These are phyloP conservation scores for Channa striata DNA, from an alignment of 2,797 vertebrate species.

Conservation along the genomic window DNA sequence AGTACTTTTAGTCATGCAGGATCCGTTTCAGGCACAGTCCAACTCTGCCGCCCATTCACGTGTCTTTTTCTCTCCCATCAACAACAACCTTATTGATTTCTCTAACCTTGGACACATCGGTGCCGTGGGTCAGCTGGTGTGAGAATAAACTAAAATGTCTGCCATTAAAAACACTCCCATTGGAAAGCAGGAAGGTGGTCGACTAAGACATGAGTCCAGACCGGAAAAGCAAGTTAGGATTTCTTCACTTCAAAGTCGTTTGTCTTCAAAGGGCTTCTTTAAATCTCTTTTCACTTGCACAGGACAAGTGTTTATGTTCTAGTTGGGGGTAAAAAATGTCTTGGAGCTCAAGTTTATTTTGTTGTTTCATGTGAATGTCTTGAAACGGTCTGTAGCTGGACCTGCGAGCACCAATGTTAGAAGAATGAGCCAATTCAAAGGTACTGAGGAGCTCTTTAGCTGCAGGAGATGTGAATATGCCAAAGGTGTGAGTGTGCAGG, in stretches of 20 bases:
- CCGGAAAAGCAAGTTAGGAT: conserved; percentile 56
- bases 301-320: conserved; percentile 74
- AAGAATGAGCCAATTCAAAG: conserved; percentile 23
- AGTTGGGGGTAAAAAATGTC: conserved; percentile 30
- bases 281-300: conserved; percentile 43
- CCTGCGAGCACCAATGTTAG: conserved; percentile 17
- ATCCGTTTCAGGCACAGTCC: neutral
- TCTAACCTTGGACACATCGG: neutral
- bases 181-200: conserved; percentile 38
- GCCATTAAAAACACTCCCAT: conserved; percentile 19
- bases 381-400: conserved; percentile 36
- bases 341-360: conserved; percentile 4
- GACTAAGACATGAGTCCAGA: conserved; percentile 25
- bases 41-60: neutral
- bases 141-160: conserved; percentile 3
- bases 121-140: neutral
- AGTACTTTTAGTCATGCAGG: neutral
- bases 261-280: conserved; percentile 61
- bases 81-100: too few relatives aligned
- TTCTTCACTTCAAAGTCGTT: conserved; percentile 73
- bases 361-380: conserved; percentile 56
- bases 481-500: conserved; percentile 23
- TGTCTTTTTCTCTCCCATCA: neutral
- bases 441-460: neutral
- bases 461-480: neutral